Percentiles rank a stretch among this genome's conserved stretches.
Conservation (phyloP, 2,888 invertebrate genomes). For the Serripes groenlandicus region DNA sequence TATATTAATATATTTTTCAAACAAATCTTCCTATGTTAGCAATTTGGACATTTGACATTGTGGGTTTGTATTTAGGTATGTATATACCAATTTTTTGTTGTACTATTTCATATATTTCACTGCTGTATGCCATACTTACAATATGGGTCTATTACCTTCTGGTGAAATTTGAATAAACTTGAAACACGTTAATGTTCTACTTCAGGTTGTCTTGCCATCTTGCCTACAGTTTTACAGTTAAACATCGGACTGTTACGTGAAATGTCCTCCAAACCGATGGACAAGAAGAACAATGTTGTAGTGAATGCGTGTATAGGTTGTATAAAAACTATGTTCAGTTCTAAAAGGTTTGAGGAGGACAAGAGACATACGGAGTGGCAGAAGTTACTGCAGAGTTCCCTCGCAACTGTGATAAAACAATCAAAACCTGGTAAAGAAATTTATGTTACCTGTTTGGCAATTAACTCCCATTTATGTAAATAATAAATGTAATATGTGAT, state of each 20-base stretch:
- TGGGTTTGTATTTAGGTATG: too few relatives aligned
- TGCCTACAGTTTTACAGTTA: conserved; percentile 97
- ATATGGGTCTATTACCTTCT: background rate
- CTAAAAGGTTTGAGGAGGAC: conserved; percentile 88
- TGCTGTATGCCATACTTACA: too few relatives aligned
- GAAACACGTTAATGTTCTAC: background rate
- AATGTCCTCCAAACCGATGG: conserved; percentile 89
- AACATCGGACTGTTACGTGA: conserved; percentile 96
- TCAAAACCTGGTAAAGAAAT: conserved; percentile 87
- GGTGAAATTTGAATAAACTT: too few relatives aligned
- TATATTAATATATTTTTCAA: too few relatives aligned
- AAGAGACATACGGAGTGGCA: conserved; percentile 89
- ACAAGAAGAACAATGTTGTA: conserved; percentile 88
- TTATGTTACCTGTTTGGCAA: too few relatives aligned
- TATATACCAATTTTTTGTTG: too few relatives aligned
- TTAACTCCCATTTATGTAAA: too few relatives aligned
- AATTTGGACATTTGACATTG: too few relatives aligned
- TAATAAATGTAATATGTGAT: too few relatives aligned
- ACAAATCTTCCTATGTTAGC: too few relatives aligned
- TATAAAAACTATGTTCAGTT: conserved; percentile 89
- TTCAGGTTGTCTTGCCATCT: conserved; percentile 66
- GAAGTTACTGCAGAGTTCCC: conserved; percentile 93
- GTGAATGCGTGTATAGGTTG: conserved; percentile 92
- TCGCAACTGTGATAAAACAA: conserved; percentile 95
- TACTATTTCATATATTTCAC: too few relatives aligned